Evolutionary conservation across 2,113 vertebrate species (phyloP).

Genomic region (Paramormyrops kingsleyae): DNA sequence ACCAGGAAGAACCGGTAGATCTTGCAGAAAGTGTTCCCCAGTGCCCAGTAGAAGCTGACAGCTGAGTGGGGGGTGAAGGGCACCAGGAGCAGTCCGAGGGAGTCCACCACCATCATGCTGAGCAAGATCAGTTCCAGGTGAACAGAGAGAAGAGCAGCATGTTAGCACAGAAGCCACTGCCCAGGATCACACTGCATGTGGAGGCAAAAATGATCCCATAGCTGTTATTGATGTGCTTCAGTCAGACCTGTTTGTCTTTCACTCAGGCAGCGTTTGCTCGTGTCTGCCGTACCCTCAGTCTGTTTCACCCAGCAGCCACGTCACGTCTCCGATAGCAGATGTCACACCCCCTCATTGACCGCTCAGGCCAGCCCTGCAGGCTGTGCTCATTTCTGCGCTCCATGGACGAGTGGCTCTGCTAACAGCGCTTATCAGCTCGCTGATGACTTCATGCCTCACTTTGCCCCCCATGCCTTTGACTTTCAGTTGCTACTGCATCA

Average conservation of each 20-base stretch:
- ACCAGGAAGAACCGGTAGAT: slow-evolving; percentile 65
- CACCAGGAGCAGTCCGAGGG: slow-evolving; percentile 60
- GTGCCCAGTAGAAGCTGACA: slow-evolving; percentile 55
- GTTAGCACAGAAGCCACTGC: slow-evolving; percentile 59
- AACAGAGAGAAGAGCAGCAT: slow-evolving; percentile 64
- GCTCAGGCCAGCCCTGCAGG: not conserved
- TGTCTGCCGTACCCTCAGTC: not conserved
- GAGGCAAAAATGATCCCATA: slow-evolving; percentile 60
- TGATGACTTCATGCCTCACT: slow-evolving; percentile 11
- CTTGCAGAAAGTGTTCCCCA: slow-evolving; percentile 59
- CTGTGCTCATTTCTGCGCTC: not conserved
- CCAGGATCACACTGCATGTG: slow-evolving; percentile 57
- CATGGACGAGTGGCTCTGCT: not conserved
- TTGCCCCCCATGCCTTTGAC: slow-evolving; percentile 44
- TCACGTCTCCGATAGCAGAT: not conserved
- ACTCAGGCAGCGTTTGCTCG: not conserved
- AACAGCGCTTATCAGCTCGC: not conserved
- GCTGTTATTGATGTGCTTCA: slow-evolving; percentile 32
- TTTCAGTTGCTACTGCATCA: slow-evolving; percentile 38
- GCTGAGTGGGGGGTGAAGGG: slow-evolving; percentile 58
- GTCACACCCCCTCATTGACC: not conserved
- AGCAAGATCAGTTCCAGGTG: slow-evolving; percentile 59
- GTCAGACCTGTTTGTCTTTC: not conserved
- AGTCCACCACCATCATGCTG: slow-evolving; percentile 63
- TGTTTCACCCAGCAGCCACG: not conserved